Evolutionary conservation across 2,797 vertebrate species (phyloP).

Genomic region (Labroides dimidiatus): DNA sequence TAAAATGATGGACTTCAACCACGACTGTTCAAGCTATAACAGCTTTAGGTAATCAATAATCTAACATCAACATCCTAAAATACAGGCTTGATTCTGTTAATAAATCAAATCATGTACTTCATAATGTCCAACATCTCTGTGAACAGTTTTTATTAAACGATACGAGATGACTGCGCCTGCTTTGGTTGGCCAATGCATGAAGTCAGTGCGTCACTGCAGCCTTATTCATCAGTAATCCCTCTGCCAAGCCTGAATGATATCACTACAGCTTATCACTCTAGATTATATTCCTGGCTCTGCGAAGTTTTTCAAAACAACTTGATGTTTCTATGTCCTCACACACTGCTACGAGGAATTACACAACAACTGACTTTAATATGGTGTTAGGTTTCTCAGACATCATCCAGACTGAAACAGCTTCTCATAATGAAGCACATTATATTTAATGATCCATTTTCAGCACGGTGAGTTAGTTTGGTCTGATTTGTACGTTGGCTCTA

Average conservation of each 20-base stretch:
- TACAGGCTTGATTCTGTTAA: no score
- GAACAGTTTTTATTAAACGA: background rate
- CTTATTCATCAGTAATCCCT: background rate
- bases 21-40: no score
- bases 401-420: background rate
- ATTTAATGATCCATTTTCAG: background rate
- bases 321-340: slow-evolving; percentile 8
- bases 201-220: background rate
- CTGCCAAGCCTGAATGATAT: slow-evolving; percentile 14
- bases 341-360: background rate
- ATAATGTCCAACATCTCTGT: background rate
- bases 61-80: no score
- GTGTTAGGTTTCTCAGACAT: background rate
- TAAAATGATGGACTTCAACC: background rate
- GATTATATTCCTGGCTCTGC: slow-evolving; percentile 2
- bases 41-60: no score
- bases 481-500: background rate
- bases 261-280: slow-evolving; percentile 10
- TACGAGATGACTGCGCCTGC: background rate
- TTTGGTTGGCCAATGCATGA: background rate
- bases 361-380: background rate
- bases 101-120: background rate
- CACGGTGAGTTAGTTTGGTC: background rate
- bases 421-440: background rate
- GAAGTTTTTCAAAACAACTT: slow-evolving; percentile 15